phyloP scores from a whole-genome alignment of 1,140 invertebrate genomes.

The Cyclina sinensis region DNA sequence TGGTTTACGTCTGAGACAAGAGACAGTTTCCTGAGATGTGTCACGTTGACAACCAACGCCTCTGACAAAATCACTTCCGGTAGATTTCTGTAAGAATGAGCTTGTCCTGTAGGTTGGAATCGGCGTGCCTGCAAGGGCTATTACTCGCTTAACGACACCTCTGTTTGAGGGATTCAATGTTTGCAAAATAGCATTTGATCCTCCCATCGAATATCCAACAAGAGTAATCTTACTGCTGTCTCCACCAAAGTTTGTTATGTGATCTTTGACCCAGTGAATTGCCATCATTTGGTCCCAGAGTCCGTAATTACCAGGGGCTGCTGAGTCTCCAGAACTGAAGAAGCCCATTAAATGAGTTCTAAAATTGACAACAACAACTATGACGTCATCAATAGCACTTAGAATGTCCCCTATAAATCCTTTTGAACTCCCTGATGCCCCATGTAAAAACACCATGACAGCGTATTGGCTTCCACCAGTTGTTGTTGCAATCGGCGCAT shows the following conservation, averaged over 20 bases:
- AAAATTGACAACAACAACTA: constrained; percentile 88
- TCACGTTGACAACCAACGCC: background rate
- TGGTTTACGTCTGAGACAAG: constrained; percentile 26
- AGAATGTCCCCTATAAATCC: constrained; percentile 38
- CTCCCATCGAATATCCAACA: constrained; percentile 44
- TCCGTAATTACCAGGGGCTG: constrained; percentile 44
- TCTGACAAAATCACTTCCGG: constrained; percentile 3
- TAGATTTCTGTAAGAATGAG: background rate
- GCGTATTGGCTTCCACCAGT: constrained; percentile 6
- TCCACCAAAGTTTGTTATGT: constrained; percentile 46
- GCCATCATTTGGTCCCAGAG: constrained; percentile 62
- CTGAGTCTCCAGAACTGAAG: constrained; percentile 86
- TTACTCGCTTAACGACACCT: constrained; percentile 24
- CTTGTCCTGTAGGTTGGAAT: background rate
- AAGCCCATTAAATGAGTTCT: constrained; percentile 95
- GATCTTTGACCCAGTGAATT: constrained; percentile 52
- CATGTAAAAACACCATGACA: constrained; percentile 43
- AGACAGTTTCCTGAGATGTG: background rate
- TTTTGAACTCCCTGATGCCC: constrained; percentile 6
- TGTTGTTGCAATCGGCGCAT: background rate
- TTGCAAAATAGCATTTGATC: constrained; percentile 43
- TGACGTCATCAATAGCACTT: constrained; percentile 21
- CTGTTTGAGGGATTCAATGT: constrained; percentile 40
- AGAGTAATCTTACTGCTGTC: constrained; percentile 33
- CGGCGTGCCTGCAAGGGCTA: constrained; percentile 46